A percentile compares a stretch with the other conserved stretches of the same genome.
phyloP scores from a whole-genome alignment of 2,888 invertebrate species.

The Limenitis arthemis region DNA sequence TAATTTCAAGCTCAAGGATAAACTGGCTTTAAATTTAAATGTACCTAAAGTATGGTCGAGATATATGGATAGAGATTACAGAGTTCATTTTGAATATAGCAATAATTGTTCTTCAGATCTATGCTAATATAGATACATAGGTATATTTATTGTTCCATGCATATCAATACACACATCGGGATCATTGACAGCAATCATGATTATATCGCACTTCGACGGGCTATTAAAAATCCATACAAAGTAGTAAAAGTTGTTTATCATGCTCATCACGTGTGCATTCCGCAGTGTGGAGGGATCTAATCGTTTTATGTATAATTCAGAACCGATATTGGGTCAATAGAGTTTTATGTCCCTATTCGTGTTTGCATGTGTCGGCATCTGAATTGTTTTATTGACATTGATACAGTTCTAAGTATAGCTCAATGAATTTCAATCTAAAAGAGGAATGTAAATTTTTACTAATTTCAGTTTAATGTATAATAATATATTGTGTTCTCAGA shows the following conservation, averaged over 20 bases:
- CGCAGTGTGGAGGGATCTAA: conserved; percentile 40
- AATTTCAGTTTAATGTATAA: too few species aligned
- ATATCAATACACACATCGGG: conserved; percentile 6
- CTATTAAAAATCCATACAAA: conserved; percentile 37
- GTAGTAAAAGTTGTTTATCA: conserved; percentile 33
- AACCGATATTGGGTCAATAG: conserved; percentile 38
- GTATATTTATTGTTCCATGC: not conserved
- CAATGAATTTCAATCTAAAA: not conserved
- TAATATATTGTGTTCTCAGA: too few species aligned
- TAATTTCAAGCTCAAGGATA: too few species aligned
- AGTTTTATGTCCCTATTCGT: conserved; percentile 32
- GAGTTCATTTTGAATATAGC: too few species aligned
- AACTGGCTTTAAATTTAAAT: too few species aligned
- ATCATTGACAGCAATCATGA: conserved; percentile 23
- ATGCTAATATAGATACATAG: too few species aligned
- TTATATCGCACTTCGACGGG: conserved; percentile 31
- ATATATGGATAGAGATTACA: too few species aligned
- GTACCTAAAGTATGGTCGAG: too few species aligned
- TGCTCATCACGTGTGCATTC: conserved; percentile 38
- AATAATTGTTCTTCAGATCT: too few species aligned
- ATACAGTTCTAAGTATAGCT: not conserved
- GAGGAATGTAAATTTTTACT: too few species aligned
- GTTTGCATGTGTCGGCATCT: conserved; percentile 34
- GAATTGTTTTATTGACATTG: conserved; percentile 23
- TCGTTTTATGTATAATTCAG: conserved; percentile 46